Conservation (phyloP, 2,113 vertebrate genomes). For the Syngnathus scovelli region DNA sequence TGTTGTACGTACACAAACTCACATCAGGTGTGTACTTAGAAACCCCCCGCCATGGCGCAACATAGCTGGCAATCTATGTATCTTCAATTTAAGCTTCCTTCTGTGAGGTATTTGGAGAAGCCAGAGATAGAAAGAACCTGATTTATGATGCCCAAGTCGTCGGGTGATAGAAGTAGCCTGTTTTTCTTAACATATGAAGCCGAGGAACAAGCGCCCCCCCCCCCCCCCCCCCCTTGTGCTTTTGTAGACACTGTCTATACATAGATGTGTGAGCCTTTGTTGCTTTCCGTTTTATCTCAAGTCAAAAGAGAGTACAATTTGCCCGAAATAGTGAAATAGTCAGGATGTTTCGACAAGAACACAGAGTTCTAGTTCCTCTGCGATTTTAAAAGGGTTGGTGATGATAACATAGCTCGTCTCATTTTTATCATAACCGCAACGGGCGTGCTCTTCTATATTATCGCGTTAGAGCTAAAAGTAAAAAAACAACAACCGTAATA, state of each 20-base stretch:
- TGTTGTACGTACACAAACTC: constrained; percentile 16
- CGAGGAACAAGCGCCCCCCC: constrained; percentile 50
- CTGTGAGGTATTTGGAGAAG: constrained; percentile 16
- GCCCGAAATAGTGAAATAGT: constrained; percentile 25
- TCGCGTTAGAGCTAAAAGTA: not conserved
- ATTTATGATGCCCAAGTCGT: constrained; percentile 42
- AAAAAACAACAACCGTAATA: not conserved
- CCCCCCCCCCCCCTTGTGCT: constrained; percentile 58
- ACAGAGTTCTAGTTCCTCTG: not conserved
- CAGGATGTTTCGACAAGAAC: not conserved
- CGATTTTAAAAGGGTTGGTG: not conserved
- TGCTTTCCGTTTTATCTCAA: constrained; percentile 40
- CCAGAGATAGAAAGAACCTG: constrained; percentile 7
- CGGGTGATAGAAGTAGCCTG: constrained; percentile 28
- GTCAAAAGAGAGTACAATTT: constrained; percentile 29
- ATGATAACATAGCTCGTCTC: not conserved
- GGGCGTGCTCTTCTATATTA: not conserved
- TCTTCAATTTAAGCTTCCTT: constrained; percentile 29
- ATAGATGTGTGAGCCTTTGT: constrained; percentile 55
- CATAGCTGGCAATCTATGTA: constrained; percentile 20
- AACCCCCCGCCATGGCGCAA: constrained; percentile 9
- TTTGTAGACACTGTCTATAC: constrained; percentile 53
- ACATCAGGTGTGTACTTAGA: constrained; percentile 12
- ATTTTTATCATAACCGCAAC: not conserved
- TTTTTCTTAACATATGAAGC: constrained; percentile 51